phyloP scores from a whole-genome alignment of 2,797 vertebrate genomes.

The Gobionotothen gibberifrons region DNA sequence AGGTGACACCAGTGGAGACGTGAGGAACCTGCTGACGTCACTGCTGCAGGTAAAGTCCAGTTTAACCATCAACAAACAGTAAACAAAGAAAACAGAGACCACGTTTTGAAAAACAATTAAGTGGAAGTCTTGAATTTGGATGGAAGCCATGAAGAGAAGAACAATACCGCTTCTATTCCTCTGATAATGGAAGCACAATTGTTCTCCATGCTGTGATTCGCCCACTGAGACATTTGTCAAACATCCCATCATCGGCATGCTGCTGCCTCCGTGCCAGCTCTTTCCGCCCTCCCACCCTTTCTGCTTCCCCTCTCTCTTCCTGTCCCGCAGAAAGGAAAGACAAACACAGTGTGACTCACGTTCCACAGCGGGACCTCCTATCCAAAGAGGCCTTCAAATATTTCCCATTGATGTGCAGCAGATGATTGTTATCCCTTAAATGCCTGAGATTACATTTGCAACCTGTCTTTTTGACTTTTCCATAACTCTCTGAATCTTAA shows the following conservation, averaged over 20 bases:
- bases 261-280: slow-evolving; percentile 8
- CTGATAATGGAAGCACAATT: slow-evolving; percentile 24
- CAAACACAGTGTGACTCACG: slow-evolving; percentile 63
- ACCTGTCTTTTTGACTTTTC: slow-evolving; percentile 41
- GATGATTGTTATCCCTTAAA: slow-evolving; percentile 52
- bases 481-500: neutral
- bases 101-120: neutral
- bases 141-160: neutral
- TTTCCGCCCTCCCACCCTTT: slow-evolving; percentile 42
- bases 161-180: slow-evolving; percentile 2
- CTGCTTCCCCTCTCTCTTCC: slow-evolving; percentile 48
- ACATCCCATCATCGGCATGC: slow-evolving; percentile 48
- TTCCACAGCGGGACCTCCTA: neutral
- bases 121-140: neutral
- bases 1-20: slow-evolving; percentile 91
- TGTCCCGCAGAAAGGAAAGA: slow-evolving; percentile 37
- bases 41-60: slow-evolving; percentile 88
- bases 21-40: slow-evolving; percentile 87
- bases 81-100: neutral
- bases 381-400: slow-evolving; percentile 12
- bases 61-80: neutral
- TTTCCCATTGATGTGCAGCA: slow-evolving; percentile 39
- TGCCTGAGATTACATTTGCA: slow-evolving; percentile 32
- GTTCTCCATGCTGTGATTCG: slow-evolving; percentile 35
- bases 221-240: slow-evolving; percentile 52